A percentile compares a stretch with the other conserved stretches of the same genome.
Conservation (phyloP, 2,888 invertebrate species). For the Spisula subtruncata region DNA sequence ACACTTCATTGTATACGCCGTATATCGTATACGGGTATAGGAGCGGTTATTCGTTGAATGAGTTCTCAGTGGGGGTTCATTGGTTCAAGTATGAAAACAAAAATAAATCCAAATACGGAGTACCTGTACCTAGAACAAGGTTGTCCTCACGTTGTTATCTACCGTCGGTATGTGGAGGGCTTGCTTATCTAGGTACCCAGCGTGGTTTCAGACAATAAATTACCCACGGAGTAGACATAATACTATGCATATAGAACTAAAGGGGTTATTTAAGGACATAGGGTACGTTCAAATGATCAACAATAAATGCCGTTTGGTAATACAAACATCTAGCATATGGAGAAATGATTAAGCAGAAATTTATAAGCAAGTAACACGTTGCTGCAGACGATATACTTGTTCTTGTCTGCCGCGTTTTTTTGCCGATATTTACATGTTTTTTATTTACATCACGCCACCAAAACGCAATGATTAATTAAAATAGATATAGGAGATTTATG, state of each 20-base stretch:
- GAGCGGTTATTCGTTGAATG: neutral
- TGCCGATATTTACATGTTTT: too few species aligned
- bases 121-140: neutral
- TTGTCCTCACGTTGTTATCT: neutral
- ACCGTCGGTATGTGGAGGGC: neutral
- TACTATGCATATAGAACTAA: neutral
- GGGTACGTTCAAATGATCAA: neutral
- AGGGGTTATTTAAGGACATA: slow-evolving; percentile 10
- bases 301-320: neutral
- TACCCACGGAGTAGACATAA: neutral
- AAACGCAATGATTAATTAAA: neutral
- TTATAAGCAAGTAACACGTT: neutral
- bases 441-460: neutral
- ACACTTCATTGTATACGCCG: neutral
- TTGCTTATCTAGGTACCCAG: neutral
- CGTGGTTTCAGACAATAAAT: neutral
- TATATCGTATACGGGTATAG: neutral
- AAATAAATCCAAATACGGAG: neutral
- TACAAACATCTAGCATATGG: neutral
- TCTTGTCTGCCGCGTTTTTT: neutral
- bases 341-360: neutral
- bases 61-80: neutral
- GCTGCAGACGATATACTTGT: neutral
- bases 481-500: neutral
- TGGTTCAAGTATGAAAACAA: neutral